These are phyloP conservation scores for Eilema depressum DNA, from an alignment of 2,888 invertebrate genomes.

Conservation along the genomic window DNA sequence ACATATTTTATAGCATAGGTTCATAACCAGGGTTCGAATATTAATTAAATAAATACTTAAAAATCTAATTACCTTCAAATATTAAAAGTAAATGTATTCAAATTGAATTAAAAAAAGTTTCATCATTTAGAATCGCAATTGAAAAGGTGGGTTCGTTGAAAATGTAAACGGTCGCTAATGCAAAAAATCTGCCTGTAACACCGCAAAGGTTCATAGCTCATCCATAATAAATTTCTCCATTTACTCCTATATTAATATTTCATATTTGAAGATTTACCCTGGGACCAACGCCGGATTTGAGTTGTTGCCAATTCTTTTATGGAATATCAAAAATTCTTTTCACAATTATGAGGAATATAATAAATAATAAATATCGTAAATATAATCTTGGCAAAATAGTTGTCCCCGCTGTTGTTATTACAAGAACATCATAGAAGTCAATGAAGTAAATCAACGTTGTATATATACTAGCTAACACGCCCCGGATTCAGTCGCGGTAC, in stretches of 20 bases:
- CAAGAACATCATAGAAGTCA: too few species aligned
- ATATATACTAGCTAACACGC: too few species aligned
- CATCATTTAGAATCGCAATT: constrained; percentile 37
- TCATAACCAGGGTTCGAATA: background rate
- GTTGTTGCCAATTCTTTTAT: constrained; percentile 44
- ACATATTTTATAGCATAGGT: background rate
- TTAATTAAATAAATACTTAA: background rate
- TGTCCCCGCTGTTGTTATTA: background rate
- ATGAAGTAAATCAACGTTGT: too few species aligned
- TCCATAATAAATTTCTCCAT: constrained; percentile 52
- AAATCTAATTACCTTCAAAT: background rate
- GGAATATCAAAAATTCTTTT: constrained; percentile 40
- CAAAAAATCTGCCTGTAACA: constrained; percentile 42
- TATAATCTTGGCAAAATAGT: background rate
- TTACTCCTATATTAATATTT: constrained; percentile 50
- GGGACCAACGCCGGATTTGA: constrained; percentile 49
- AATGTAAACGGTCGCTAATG: constrained; percentile 42
- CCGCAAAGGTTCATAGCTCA: constrained; percentile 49
- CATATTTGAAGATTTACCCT: constrained; percentile 50
- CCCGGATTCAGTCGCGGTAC: too few species aligned
- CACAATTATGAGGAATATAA: constrained; percentile 8
- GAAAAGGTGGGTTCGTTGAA: constrained; percentile 33
- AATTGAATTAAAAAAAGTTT: constrained; percentile 34
- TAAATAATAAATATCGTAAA: background rate
- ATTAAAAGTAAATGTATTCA: constrained; percentile 10